Evolutionary conservation across 2,888 invertebrate species (phyloP).

Genomic region (Apamea monoglypha): DNA sequence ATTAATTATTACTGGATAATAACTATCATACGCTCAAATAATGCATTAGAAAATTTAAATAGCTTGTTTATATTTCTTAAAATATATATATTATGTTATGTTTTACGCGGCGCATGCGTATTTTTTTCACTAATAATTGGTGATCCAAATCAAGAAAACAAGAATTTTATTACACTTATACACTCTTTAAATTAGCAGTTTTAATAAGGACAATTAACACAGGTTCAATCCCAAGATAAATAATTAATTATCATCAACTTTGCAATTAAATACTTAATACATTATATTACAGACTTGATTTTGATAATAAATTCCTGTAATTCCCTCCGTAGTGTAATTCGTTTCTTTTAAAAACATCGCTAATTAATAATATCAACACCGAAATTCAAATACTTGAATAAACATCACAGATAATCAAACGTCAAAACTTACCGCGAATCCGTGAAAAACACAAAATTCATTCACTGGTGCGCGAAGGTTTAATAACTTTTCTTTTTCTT

Average conservation of each 20-base stretch:
- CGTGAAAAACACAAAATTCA: constrained; percentile 38
- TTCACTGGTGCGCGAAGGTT: constrained; percentile 44
- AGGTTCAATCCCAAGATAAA: neutral
- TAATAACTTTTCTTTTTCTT: constrained; percentile 34
- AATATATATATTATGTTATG: neutral
- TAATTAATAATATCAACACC: neutral
- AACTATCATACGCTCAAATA: neutral
- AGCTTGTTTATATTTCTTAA: too few species aligned
- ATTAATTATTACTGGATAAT: neutral
- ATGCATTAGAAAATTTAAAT: neutral
- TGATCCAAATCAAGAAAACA: neutral
- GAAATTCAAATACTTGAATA: constrained; percentile 2
- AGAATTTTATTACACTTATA: neutral
- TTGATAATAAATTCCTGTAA: neutral
- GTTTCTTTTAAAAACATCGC: neutral
- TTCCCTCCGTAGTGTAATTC: neutral
- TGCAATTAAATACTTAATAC: neutral
- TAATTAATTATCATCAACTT: neutral
- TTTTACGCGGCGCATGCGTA: constrained; percentile 4
- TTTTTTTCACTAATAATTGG: neutral
- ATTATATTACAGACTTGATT: neutral
- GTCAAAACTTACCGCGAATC: constrained; percentile 51
- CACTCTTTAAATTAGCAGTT: neutral
- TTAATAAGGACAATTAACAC: neutral
- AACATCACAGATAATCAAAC: constrained; percentile 34